Evolutionary conservation across 2,888 invertebrate species (phyloP).

Genomic region (Calameuta filiformis): DNA sequence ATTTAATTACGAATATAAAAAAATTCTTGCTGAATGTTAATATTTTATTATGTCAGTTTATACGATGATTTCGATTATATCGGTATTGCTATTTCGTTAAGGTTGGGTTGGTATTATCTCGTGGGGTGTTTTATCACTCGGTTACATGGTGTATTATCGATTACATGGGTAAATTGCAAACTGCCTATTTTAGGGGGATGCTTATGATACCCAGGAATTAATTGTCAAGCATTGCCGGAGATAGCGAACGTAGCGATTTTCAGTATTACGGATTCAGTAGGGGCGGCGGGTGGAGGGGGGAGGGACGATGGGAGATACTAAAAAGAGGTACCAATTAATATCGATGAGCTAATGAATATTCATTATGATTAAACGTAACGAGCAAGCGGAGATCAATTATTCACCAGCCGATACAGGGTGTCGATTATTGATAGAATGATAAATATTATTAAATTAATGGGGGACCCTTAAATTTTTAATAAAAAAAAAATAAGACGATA

Average conservation of each 20-base stretch:
- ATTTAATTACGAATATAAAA: neutral
- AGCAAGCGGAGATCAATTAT: constrained; percentile 25
- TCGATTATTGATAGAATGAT: neutral
- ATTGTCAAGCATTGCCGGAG: neutral
- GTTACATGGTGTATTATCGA: neutral
- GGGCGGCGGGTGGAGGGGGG: neutral
- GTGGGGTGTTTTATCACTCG: neutral
- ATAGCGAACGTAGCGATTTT: constrained; percentile 6
- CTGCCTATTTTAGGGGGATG: neutral
- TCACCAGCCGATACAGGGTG: neutral
- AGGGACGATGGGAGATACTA: neutral
- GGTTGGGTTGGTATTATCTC: neutral
- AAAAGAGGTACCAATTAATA: neutral
- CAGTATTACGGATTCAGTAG: constrained; percentile 8
- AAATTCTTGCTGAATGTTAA: neutral
- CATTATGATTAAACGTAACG: constrained; percentile 21
- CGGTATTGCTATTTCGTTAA: neutral
- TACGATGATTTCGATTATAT: neutral
- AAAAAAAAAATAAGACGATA: neutral
- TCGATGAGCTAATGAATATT: constrained; percentile 27
- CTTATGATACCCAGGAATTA: neutral
- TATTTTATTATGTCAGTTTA: neutral
- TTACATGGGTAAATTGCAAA: neutral
- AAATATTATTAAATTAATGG: neutral
- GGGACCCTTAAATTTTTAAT: neutral